Evolutionary conservation across 2,113 vertebrate genomes (phyloP).

Genomic region (Orcinus orca): DNA sequence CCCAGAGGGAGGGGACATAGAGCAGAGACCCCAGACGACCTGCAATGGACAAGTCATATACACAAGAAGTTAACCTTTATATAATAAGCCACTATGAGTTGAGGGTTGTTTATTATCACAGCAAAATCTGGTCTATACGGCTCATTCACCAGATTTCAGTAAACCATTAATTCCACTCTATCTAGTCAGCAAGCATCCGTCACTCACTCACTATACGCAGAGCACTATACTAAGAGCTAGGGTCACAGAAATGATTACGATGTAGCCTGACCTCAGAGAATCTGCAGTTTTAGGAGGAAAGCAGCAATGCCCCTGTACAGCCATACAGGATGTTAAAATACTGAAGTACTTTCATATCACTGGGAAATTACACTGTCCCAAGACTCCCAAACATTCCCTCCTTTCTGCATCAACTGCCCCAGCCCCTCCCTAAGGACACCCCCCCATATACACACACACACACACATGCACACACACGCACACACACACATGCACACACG

Average conservation of each 20-base stretch:
- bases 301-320: neutral
- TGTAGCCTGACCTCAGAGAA: neutral
- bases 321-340: neutral
- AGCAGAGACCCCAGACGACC: neutral
- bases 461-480: neutral
- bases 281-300: neutral
- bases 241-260: neutral
- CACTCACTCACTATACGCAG: neutral
- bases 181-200: neutral
- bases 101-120: neutral
- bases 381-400: neutral
- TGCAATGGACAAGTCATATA: neutral
- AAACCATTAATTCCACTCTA: neutral
- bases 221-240: neutral
- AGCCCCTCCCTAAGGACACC: neutral
- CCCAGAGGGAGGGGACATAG: neutral
- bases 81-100: neutral
- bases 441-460: no score
- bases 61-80: neutral
- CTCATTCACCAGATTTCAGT: neutral
- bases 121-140: neutral
- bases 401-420: neutral
- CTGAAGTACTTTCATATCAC: neutral
- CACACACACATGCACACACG: no score
- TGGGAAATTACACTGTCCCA: neutral